A percentile compares a stretch with the other conserved stretches of the same genome.
These are phyloP conservation scores for Echinops telfairi DNA, from an alignment of 2,113 vertebrate species.

Conservation along the genomic window DNA sequence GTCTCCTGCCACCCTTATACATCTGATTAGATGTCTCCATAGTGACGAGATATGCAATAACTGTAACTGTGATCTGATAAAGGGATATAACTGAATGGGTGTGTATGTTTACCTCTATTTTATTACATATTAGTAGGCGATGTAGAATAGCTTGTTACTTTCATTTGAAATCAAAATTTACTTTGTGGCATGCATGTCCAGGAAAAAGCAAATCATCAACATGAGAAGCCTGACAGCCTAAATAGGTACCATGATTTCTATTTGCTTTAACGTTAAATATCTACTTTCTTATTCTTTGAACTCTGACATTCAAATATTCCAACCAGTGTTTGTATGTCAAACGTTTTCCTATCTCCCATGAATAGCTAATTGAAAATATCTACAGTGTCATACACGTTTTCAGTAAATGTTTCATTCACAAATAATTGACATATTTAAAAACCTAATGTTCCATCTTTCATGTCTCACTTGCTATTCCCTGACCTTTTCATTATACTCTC, in stretches of 20 bases:
- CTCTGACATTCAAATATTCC: conserved; percentile 2
- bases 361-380: conserved; percentile 49
- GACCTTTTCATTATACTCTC: neutral
- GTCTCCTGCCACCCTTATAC: neutral
- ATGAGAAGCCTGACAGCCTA: neutral
- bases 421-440: neutral
- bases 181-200: conserved; percentile 17
- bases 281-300: conserved; percentile 37
- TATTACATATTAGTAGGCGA: neutral
- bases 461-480: neutral
- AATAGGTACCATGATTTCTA: neutral
- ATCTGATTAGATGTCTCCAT: conserved; percentile 2
- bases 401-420: neutral
- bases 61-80: neutral
- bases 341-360: conserved; percentile 40
- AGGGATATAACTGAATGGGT: neutral
- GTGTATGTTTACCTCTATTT: conserved; percentile 59
- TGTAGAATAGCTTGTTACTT: neutral
- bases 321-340: neutral
- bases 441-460: neutral
- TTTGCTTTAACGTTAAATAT: neutral
- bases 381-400: conserved; percentile 18
- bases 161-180: conserved; percentile 52
- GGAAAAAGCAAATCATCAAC: neutral
- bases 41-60: conserved; percentile 17